Percentiles rank a stretch among this genome's conserved stretches.
Evolutionary conservation across 1,140 invertebrate species (phyloP).

Genomic region (Brachystomella parvula): DNA sequence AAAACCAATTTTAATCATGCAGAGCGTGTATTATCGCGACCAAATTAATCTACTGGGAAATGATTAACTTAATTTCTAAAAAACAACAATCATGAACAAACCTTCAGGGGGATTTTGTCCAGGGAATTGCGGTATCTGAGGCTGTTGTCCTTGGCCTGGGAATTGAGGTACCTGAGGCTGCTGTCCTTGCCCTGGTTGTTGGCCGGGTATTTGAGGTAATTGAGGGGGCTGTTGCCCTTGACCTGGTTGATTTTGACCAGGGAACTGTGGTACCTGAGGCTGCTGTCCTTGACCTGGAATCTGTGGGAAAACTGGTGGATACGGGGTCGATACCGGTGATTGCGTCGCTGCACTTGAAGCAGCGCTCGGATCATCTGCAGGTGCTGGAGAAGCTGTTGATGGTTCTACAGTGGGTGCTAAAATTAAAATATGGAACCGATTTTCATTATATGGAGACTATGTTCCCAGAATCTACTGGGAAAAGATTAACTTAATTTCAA

Average conservation of each 20-base stretch:
- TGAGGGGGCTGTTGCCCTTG: neutral
- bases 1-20: too few relatives aligned
- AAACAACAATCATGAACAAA: too few relatives aligned
- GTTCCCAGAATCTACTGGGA: too few relatives aligned
- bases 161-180: neutral
- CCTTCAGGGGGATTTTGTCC: conserved; percentile 9
- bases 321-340: neutral
- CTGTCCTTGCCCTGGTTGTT: conserved; percentile 9
- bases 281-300: neutral
- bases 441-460: too few relatives aligned
- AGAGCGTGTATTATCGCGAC: too few relatives aligned
- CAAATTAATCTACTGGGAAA: too few relatives aligned
- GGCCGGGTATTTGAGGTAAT: conserved; percentile 2
- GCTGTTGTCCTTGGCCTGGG: neutral
- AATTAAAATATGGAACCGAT: too few relatives aligned
- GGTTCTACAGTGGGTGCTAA: too few relatives aligned
- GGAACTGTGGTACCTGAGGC: neutral
- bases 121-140: conserved; percentile 2
- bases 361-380: too few relatives aligned
- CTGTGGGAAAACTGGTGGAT: conserved; percentile 1
- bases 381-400: too few relatives aligned
- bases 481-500: neutral
- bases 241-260: conserved; percentile 9
- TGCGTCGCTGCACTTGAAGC: neutral
- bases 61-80: neutral